Evolutionary conservation across 2,797 vertebrate species (phyloP), one percentile per base, ranked within the genome.

Genomic region (Meda fulgida): DNA sequence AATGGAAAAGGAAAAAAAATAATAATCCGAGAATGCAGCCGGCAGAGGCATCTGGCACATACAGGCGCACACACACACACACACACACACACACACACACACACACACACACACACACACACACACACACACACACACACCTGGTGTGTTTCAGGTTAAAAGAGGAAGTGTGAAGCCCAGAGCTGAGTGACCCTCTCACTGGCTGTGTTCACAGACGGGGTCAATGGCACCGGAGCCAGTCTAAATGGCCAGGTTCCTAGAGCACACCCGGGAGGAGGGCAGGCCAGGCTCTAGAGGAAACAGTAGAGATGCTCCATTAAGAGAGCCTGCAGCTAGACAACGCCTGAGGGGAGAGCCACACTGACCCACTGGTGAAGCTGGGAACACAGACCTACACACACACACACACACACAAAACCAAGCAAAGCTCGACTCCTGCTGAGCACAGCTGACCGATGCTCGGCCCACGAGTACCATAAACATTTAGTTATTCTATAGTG

Each of bases 191-290:
- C 87, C 89, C 86, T 80, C 87, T 85, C 83, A 19, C 84, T 77
- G 86, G 86, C 87, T 86, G 72, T 40, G 88, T 89, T 90, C 90
- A 79, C 89, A 89, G 86, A 91, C 86, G 75, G 89, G 92, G 93
- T 94, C 93, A 94, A 89, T 85, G 89, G 90, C 90, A 81, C 78
- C 5, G 46, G 88, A 91, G 89, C 81, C 34, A 77, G 88, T 93
- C 92, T 94, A 93, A 94, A 94, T 90, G 93, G 88, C 91, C 89
- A 88, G 92, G 93, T 93, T 94, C 94, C 90, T 92, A 85, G 91
- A 91, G 91, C 90, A 92, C 92, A 94, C 93, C 92, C 93, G 91
- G 89, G 94, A 86, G 93, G 92, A 93, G 91, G 88, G 89, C 58
- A 67, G 91, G 91, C 91, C 89, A 89, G 55, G 79, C 80, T 92